phyloP scores from a whole-genome alignment of 37 sponge, comb jelly and placozoan species.

The Hormiphora californensis region DNA sequence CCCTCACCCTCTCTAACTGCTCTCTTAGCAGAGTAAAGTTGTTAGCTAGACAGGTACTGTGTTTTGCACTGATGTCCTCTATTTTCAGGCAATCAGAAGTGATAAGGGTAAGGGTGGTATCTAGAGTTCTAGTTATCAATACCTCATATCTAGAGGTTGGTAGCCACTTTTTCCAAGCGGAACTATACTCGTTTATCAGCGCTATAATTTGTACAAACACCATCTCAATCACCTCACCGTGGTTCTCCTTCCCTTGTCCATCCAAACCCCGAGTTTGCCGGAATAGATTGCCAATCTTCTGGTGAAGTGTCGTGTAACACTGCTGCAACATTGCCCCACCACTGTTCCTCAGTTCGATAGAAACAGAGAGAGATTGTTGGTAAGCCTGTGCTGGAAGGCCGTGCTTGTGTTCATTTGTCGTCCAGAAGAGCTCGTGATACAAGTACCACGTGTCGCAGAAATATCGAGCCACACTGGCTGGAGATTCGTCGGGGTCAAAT shows the following conservation, averaged over 20 bases:
- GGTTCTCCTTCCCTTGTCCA: constrained; percentile 32
- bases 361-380: too few relatives aligned
- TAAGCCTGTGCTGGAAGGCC: neutral
- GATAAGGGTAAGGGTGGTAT: neutral
- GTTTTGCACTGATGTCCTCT: constrained; percentile 47
- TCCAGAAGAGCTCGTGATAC: constrained; percentile 13
- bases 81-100: neutral
- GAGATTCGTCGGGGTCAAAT: too few relatives aligned
- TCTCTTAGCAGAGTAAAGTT: constrained; percentile 16
- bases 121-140: neutral
- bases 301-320: neutral
- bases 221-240: constrained; percentile 45
- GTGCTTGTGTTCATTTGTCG: neutral
- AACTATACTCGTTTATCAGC: neutral
- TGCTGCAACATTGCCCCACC: neutral
- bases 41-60: constrained; percentile 33
- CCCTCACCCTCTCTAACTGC: constrained; percentile 5
- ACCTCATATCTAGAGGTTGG: neutral
- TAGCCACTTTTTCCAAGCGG: neutral
- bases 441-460: constrained; percentile 46
- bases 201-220: constrained; percentile 19
- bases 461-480: neutral
- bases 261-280: constrained; percentile 20
- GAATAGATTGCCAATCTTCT: neutral
- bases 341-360: neutral